Evolutionary conservation across 2,888 invertebrate genomes (phyloP).

Genomic region (Gymnosoma rotundatum): DNA sequence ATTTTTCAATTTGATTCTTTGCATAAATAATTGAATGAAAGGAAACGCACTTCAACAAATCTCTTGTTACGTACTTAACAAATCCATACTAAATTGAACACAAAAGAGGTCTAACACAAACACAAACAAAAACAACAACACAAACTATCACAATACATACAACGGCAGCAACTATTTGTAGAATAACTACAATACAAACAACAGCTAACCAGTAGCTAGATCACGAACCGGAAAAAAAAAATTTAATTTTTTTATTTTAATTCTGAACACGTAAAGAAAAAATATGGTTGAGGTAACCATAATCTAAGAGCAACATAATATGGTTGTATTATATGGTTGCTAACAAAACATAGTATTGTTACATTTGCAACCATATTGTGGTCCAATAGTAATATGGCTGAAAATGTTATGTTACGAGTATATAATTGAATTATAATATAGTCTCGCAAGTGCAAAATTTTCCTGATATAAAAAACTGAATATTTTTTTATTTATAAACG

Average conservation of each 20-base stretch:
- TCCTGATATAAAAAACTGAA: too few relatives aligned
- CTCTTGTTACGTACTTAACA: conserved; percentile 65
- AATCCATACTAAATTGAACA: conserved; percentile 67
- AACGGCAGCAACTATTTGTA: conserved; percentile 24
- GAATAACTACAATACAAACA: conserved; percentile 40
- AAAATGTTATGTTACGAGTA: too few relatives aligned
- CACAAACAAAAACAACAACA: conserved; percentile 34
- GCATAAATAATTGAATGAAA: conserved; percentile 68
- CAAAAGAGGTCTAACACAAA: conserved; percentile 61
- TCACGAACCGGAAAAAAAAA: conserved; percentile 37
- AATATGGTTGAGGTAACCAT: too few relatives aligned
- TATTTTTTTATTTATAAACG: too few relatives aligned
- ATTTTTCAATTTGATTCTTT: conserved; percentile 39
- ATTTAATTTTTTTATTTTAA: conserved; percentile 1
- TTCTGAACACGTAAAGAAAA: too few relatives aligned
- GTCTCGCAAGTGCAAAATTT: too few relatives aligned
- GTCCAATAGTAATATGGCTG: too few relatives aligned
- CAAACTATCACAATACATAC: conserved; percentile 30
- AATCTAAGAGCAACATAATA: too few relatives aligned
- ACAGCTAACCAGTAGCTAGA: conserved; percentile 36
- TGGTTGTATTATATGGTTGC: too few relatives aligned
- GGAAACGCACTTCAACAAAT: conserved; percentile 62
- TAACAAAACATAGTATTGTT: too few relatives aligned
- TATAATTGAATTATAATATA: too few relatives aligned
- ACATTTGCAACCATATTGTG: too few relatives aligned